Base-by-base conservation (phyloP, 1,140 invertebrate genomes). In the Drosophila ficusphila region DNA sequence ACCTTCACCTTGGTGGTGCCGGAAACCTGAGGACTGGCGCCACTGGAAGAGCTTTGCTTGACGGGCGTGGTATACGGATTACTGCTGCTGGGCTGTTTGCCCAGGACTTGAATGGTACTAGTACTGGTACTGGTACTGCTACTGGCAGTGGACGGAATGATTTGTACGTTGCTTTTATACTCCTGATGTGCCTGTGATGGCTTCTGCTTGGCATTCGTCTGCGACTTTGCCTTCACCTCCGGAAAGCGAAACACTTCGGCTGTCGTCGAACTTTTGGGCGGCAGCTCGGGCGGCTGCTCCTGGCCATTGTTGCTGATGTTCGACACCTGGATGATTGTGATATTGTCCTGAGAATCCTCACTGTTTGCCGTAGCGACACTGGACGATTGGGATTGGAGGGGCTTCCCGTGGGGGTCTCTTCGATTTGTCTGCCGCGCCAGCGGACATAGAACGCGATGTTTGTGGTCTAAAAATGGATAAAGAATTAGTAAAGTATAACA, bases 141-240 rank as follows among this genome's bases (percentile, higher is more conserved):
- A 64, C 74, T 79, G 64, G 69, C 57, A 72, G 81, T 91, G 90
- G 90, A 91, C 90, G 90, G 90, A 79, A 91, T 91, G 21, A 91
- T 91, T 91, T 91, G 90, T 75, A 91, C 90, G 57, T 91, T 91
- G 70, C 90, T 91, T 70, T 91, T 91, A 46, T 91, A 91, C 53
- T 91, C 90, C 53, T 69, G 51, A 41, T 73, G 76, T 18, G 56
- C 38, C 33, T 52, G 58, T 6, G 51, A 25, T 38, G 72, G 36
- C 14, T 48, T 48, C 25, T 39, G 77, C n/a, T 67, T 68, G 21
- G 16, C 29, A 31, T 36, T 73, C 29, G 34, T 34, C 27, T 76
- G 79, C 2, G 58, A 25, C 60, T 78, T 79, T n/a, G 49, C 21
- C 41, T 53, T 78, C 0, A 78, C 65, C 23, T 91, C 90, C 12